Evolutionary conservation across 2,888 invertebrate species (phyloP), one percentile per base, ranked within the genome.

Genomic region (Scaptomyza cyrtandrae): DNA sequence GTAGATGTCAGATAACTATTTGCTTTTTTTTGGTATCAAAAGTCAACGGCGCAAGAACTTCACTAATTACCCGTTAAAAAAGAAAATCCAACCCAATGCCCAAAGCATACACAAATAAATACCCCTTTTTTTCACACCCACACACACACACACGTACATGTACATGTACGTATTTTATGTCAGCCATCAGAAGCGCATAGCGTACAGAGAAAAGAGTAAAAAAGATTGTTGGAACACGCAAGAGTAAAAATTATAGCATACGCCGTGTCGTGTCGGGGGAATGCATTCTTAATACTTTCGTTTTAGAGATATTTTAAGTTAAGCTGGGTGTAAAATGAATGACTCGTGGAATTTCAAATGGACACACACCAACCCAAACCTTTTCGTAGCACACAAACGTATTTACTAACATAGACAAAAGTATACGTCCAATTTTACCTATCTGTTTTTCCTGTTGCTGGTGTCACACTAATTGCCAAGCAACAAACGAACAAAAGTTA

Each of bases 61-160:
- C 68, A 60, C 86, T 83, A 83, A 83, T 83, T 89, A 83, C 78
- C 69, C 71, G 75, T 70, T 68, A 81, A 78, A 59, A 56, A 53
- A 45, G 57, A 58, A 66, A 72, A 74, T 57, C 67, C 63, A 48
- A 43, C 50, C 50, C 54, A 67, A 75, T 37, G 16, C 29, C 35
- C 39, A 16, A 41, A 62, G 49, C 60, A 63, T 48, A 57, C 56
- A 27, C 19, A 10, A 7, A 39, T 0, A 14, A 27, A 29, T 13
- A 19, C 6, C 9, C 14, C 14, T 14, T 9, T 1, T 14, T 1
- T 14, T 1, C 11, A 3, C 50, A 27, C n/a, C 44, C 45, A 11
- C 2, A 41, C 29, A 41, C 16, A 16, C 13, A 16, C 19, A 31
- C 11, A 27, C 35, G 9, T 9, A 45, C 6, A 27, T 2, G 19